These are phyloP conservation scores for Lagria hirta DNA, from an alignment of 2,888 invertebrate genomes.

Conservation along the genomic window DNA sequence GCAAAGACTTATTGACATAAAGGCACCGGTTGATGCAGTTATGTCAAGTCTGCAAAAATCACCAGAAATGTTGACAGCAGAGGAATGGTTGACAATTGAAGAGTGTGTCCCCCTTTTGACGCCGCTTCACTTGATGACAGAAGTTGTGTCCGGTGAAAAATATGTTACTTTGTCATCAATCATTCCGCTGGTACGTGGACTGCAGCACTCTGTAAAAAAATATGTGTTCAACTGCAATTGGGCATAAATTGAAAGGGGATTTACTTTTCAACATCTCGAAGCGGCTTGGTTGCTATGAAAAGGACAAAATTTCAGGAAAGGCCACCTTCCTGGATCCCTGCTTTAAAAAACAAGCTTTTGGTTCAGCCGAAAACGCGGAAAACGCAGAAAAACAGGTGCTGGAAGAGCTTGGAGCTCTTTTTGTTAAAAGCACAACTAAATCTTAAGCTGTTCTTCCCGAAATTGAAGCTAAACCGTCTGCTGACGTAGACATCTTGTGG, in stretches of 20 bases:
- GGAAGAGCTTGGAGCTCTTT: neutral
- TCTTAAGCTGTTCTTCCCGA: neutral
- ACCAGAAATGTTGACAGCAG: too few relatives aligned
- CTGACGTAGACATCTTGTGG: constrained; percentile 9
- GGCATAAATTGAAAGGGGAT: neutral
- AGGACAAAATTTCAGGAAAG: constrained; percentile 4
- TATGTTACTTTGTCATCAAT: constrained; percentile 4
- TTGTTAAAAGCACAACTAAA: too few relatives aligned
- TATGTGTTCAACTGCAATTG: neutral
- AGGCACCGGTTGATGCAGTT: too few relatives aligned
- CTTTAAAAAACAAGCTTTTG: too few relatives aligned
- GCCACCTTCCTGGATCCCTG: too few relatives aligned
- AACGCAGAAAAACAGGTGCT: constrained; percentile 3
- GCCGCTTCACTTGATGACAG: constrained; percentile 4
- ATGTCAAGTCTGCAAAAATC: too few relatives aligned
- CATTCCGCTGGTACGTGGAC: constrained; percentile 1
- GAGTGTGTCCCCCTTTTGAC: too few relatives aligned
- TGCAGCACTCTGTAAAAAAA: constrained; percentile 5
- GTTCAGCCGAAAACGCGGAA: constrained; percentile 2
- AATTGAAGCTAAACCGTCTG: constrained; percentile 1
- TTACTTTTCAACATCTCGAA: neutral
- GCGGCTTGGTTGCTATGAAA: constrained; percentile 1
- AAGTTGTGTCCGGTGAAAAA: constrained; percentile 4
- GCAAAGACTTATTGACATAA: too few relatives aligned
- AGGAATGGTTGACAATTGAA: too few relatives aligned